A percentile compares a stretch with the other conserved stretches of the same genome.
Evolutionary conservation across 2,113 vertebrate species (phyloP).

Genomic region (Limnothrissa miodon): DNA sequence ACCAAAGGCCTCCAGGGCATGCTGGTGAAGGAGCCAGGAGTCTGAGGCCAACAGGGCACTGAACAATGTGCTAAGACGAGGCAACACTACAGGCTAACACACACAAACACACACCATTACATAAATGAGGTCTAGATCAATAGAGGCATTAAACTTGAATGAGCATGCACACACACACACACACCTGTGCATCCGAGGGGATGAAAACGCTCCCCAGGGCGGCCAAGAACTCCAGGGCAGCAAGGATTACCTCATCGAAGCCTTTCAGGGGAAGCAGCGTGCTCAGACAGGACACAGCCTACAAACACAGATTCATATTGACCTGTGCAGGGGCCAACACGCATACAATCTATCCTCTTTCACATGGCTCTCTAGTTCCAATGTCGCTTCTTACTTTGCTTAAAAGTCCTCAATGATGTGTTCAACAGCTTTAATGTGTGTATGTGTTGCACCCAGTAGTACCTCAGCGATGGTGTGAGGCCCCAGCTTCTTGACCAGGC

Average conservation of each 20-base stretch:
- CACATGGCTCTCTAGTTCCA: neutral
- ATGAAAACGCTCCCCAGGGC: slow-evolving; percentile 81
- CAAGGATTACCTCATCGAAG: slow-evolving; percentile 74
- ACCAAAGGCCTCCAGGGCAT: slow-evolving; percentile 84
- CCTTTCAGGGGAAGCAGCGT: slow-evolving; percentile 70
- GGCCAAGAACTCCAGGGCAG: slow-evolving; percentile 77
- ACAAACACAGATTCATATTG: neutral
- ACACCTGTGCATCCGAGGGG: slow-evolving; percentile 81
- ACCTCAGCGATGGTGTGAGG: slow-evolving; percentile 80
- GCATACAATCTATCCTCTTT: neutral
- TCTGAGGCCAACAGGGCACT: slow-evolving; percentile 72
- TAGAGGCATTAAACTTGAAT: neutral
- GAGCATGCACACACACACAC: neutral
- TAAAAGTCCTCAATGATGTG: too few relatives aligned
- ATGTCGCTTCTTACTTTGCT: neutral
- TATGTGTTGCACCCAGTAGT: slow-evolving; percentile 54
- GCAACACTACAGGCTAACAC: slow-evolving; percentile 77
- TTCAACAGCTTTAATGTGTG: neutral
- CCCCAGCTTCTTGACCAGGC: slow-evolving; percentile 75
- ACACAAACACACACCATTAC: neutral
- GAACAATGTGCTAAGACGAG: slow-evolving; percentile 77
- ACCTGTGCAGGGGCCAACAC: neutral
- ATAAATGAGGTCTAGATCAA: neutral
- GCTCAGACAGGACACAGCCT: slow-evolving; percentile 78
- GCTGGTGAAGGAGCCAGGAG: slow-evolving; percentile 85